Conservation (phyloP, 2,113 vertebrate genomes). For the Nymphicus hollandicus region DNA sequence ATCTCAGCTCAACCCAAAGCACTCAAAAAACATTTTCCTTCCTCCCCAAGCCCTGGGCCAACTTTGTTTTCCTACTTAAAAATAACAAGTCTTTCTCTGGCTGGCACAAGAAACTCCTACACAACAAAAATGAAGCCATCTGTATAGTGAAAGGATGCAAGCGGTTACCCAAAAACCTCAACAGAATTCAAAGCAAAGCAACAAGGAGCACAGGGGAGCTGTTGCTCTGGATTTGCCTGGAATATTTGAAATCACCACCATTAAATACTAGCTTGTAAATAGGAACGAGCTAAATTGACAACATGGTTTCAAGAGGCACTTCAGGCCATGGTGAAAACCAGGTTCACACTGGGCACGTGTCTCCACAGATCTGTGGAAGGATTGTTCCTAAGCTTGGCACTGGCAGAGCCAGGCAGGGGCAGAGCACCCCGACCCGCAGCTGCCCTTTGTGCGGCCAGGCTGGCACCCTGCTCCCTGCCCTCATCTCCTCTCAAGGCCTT, state of each 20-base stretch:
- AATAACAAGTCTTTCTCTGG: not conserved
- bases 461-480: not conserved
- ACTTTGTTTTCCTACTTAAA: not conserved
- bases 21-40: not conserved
- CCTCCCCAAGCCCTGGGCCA: not conserved
- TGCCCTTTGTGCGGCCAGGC: fast-evolving
- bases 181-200: not conserved
- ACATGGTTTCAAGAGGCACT: not conserved
- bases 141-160: not conserved
- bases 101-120: constrained; percentile 24
- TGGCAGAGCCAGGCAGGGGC: not conserved
- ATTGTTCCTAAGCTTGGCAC: fast-evolving
- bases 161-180: not conserved
- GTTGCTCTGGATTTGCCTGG: not conserved
- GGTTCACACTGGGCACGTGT: fast-evolving
- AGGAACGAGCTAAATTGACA: not conserved
- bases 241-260: not conserved
- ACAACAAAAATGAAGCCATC: not conserved
- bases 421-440: not conserved
- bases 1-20: not conserved
- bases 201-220: not conserved
- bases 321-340: not conserved
- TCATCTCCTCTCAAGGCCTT: not conserved
- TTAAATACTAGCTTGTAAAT: not conserved
- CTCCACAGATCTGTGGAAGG: not conserved